Conservation (phyloP, 1,140 invertebrate genomes). For the Mycetomoellerius zeteki region DNA sequence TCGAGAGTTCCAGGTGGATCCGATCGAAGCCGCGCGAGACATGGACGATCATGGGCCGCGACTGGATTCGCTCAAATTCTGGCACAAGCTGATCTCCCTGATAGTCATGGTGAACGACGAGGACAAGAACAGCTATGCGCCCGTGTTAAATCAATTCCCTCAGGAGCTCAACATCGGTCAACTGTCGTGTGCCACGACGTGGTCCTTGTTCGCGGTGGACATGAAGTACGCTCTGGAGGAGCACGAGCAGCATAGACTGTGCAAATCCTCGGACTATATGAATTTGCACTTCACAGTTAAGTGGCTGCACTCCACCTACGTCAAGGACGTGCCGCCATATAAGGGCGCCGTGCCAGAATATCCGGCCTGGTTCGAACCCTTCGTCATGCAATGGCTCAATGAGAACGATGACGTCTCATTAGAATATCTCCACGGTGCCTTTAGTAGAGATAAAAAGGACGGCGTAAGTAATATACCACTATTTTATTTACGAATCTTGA, state of each 20-base stretch:
- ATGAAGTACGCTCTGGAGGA: conserved; percentile 99
- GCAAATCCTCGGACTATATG: conserved; percentile 99
- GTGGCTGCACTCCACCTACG: conserved; percentile 99
- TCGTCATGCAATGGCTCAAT: conserved; percentile 99
- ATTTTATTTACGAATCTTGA: neutral
- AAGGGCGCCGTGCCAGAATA: conserved; percentile 98
- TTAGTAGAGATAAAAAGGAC: conserved; percentile 99
- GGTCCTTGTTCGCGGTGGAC: conserved; percentile 98
- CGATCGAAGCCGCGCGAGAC: conserved; percentile 95
- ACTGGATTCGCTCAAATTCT: conserved; percentile 98
- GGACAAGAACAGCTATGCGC: conserved; percentile 98
- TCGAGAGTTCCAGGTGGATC: conserved; percentile 97
- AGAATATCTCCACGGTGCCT: conserved; percentile 99
- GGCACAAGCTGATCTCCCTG: conserved; percentile 99
- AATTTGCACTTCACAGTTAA: conserved; percentile 99
- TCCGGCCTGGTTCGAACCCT: conserved; percentile 99
- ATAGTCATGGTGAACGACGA: conserved; percentile 99
- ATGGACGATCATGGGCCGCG: conserved; percentile 96
- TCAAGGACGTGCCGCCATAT: conserved; percentile 98
- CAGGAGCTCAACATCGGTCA: conserved; percentile 97
- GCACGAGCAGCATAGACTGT: conserved; percentile 97
- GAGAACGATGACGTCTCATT: conserved; percentile 99
- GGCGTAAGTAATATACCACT: conserved; percentile 91
- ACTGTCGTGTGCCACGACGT: conserved; percentile 98
- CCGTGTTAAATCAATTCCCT: conserved; percentile 99